Base-by-base conservation (phyloP, 2,888 invertebrate genomes). In the Pardosa pseudoannulata region DNA sequence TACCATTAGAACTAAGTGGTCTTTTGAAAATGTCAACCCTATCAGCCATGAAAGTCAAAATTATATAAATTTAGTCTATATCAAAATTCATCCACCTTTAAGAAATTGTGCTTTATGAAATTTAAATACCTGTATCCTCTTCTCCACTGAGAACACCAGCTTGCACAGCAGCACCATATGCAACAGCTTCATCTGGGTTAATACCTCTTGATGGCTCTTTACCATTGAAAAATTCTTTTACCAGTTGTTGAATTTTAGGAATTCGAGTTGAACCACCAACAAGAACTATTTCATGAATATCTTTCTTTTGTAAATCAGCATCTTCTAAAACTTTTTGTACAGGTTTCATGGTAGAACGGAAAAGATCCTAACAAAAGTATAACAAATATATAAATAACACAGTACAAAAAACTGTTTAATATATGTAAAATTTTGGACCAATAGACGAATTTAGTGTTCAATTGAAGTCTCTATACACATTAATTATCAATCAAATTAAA, bases 211-310 rank as follows among this genome's bases (percentile, higher is more conserved):
- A 97, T 88, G 98, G 98, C 93, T 99, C 99, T 93, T 99, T 99
- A 90, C 98, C 98, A 89, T 96, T 95, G 93, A 99, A 99, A 94
- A 96, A 98, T 75, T 93, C 93, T 87, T 92, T 92, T 29, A 93
- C 92, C 41, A 93, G 91, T 89, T 93, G 92, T 89, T 93, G 99
- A 36, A 99, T 96, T 92, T 99, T 99, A 79, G 99, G 99, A 90
- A 99, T 99, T 93, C 99, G 96, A n/a, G 99, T 99, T 7, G 98
- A 98, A 89, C 99, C 99, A 91, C 99, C 99, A 71, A 99, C 99
- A 72, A 99, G 93, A 2, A 99, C 99, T 90, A 99, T 98, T 93
- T 99, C 99, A 92, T 99, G 97, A 56, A 99, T 96, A 90, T 99
- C 98, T 90, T 97, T 96, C 92, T 98, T 98, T 93, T 97, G 97